Evolutionary conservation across 2,888 invertebrate genomes (phyloP).

Genomic region (Dendrolimus houi): DNA sequence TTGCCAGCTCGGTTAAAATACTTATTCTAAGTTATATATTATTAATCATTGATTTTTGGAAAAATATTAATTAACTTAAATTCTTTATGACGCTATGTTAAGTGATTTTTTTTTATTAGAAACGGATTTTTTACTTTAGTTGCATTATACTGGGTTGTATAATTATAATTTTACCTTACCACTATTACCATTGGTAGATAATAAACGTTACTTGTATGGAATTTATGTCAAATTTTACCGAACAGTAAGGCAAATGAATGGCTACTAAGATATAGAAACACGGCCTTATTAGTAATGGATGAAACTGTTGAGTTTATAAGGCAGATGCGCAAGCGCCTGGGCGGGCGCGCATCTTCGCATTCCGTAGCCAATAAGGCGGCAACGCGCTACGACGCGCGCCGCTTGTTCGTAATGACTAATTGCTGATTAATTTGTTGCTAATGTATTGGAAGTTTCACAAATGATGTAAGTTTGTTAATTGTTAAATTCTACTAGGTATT

Average conservation of each 20-base stretch:
- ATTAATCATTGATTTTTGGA: too few relatives aligned
- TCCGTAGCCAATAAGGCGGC: conserved; percentile 20
- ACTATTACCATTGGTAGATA: conserved; percentile 2
- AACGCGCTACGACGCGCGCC: neutral
- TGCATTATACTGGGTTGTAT: too few relatives aligned
- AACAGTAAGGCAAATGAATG: conserved; percentile 2
- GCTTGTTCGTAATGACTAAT: neutral
- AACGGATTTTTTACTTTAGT: too few relatives aligned
- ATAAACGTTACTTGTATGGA: conserved; percentile 3
- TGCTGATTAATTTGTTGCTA: neutral
- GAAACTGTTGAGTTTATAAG: neutral
- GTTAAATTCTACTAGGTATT: too few relatives aligned
- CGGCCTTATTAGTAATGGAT: neutral
- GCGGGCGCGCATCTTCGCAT: conserved; percentile 22
- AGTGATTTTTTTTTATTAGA: too few relatives aligned
- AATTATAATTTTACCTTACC: too few relatives aligned
- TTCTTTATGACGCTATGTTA: too few relatives aligned
- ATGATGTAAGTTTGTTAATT: neutral
- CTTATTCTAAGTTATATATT: too few relatives aligned
- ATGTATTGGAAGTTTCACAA: neutral
- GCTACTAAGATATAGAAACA: neutral
- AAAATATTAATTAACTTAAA: too few relatives aligned
- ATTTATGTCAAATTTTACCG: too few relatives aligned
- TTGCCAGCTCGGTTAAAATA: too few relatives aligned
- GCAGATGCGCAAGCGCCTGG: conserved; percentile 3